Evolutionary conservation across 1,140 invertebrate species (phyloP).

Genomic region (Ditylenchus dipsaci): DNA sequence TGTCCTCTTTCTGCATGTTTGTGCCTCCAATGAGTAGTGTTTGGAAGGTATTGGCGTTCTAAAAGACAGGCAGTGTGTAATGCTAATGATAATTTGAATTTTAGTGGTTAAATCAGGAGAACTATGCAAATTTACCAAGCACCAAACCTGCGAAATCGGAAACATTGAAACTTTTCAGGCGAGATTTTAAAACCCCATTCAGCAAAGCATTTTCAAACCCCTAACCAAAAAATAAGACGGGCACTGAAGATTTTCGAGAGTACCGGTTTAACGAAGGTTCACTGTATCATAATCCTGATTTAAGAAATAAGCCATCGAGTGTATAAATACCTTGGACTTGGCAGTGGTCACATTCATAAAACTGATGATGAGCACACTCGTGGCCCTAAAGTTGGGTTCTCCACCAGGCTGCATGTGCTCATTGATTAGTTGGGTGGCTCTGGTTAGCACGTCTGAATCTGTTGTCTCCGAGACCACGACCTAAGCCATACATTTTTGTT

Average conservation of each 20-base stretch:
- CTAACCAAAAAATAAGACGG: no score
- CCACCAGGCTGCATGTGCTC: conserved; percentile 33
- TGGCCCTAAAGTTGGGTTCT: conserved; percentile 31
- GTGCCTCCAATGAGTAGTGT: conserved; percentile 49
- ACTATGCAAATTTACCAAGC: no score
- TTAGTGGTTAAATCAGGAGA: not conserved
- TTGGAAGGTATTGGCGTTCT: conserved; percentile 54
- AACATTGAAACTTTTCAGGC: no score
- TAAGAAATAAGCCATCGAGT: not conserved
- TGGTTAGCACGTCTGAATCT: conserved; percentile 34
- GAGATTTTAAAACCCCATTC: no score
- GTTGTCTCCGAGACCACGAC: conserved; percentile 49
- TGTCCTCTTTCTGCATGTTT: conserved; percentile 23
- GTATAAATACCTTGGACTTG: conserved; percentile 17
- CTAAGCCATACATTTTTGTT: not conserved
- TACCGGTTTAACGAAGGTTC: no score
- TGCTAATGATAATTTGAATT: not conserved
- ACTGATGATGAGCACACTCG: conserved; percentile 44
- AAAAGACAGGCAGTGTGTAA: not conserved
- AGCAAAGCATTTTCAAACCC: no score
- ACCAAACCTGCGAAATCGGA: no score
- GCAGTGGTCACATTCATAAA: conserved; percentile 48
- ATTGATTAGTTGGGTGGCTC: conserved; percentile 39
- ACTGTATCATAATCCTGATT: no score
- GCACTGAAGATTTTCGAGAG: no score